Base-by-base conservation (phyloP, 2,797 vertebrate genomes). In the Acipenser transmontanus region DNA sequence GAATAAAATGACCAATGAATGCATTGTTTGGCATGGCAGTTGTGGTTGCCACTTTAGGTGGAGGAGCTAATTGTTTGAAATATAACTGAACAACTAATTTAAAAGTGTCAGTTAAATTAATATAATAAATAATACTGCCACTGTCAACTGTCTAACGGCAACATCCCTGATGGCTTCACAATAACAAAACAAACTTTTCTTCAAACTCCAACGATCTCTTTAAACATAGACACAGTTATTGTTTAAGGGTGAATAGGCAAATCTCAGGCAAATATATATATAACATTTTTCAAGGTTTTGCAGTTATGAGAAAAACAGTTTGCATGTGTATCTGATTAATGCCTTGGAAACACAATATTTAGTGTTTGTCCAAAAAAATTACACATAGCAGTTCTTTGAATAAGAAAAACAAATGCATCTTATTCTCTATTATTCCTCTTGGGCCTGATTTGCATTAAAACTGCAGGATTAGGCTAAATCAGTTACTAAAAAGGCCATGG, bases 401-500 rank as follows among this genome's bases (percentile, higher is more conserved):
- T 67, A 65, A 34, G 13, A 3, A 34, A 34, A 34, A 74, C 89
- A 86, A 87, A 80, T 73, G 89, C 87, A 89, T 85, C 75, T 84
- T 79, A 80, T 77, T 76, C 78, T 82, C 73, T 85, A 85, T 88
- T 84, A 85, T 86, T 78, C 80, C 87, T 85, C 80, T 79, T 70
- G 74, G 70, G 73, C 72, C 84, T 93, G 80, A 93, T 98, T 98
- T 98, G 93, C 93, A 97, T 96, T 78, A 88, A 91, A 90, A 80
- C 85, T 85, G 80, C 74, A 77, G 71, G 70, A 66, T 82, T 79
- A 80, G 76, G 67, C 74, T 34, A 71, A 74, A 69, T 70, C 70
- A 0, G 70, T 80, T 83, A 70, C 69, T 13, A 34, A 34, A 34
- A 34, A 34, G 20, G 1, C 20, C 20, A 34, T 34, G 34, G 34